These are phyloP conservation scores for Urocolius indicus DNA, from an alignment of 2,113 vertebrate genomes.

Conservation along the genomic window DNA sequence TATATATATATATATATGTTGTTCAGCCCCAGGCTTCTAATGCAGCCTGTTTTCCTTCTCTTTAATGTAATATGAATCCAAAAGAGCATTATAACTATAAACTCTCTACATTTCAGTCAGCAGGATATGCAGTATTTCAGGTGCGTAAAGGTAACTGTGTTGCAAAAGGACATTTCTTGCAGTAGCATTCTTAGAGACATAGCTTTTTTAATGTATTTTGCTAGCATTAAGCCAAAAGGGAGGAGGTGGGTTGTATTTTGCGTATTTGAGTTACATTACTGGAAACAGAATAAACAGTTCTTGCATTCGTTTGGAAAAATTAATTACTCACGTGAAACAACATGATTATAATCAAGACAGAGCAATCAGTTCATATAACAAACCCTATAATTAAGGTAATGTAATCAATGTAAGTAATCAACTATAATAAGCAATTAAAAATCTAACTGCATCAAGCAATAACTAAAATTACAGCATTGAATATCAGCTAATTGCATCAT, in stretches of 20 bases:
- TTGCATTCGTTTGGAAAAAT: slow-evolving; percentile 23
- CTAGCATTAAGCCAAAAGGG: neutral
- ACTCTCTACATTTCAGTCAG: neutral
- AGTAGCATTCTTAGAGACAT: neutral
- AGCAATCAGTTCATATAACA: slow-evolving; percentile 49
- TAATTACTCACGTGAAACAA: slow-evolving; percentile 33
- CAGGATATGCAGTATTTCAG: neutral
- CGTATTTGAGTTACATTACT: neutral
- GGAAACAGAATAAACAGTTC: slow-evolving; percentile 24
- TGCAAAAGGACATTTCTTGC: neutral
- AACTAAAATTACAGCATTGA: slow-evolving; percentile 47
- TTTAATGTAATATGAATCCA: neutral
- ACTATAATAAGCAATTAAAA: slow-evolving; percentile 59
- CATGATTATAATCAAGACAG: slow-evolving; percentile 62
- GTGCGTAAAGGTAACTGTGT: neutral
- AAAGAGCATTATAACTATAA: neutral
- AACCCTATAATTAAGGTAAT: slow-evolving; percentile 60
- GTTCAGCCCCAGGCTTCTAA: neutral
- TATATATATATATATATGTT: neutral
- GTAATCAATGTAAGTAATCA: slow-evolving; percentile 63
- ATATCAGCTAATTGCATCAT: slow-evolving; percentile 40
- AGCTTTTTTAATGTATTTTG: neutral
- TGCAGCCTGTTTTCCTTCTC: neutral
- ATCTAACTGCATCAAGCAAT: slow-evolving; percentile 51
- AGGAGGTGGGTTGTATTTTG: neutral